A percentile compares a stretch with the other conserved stretches of the same genome.
phyloP scores from a whole-genome alignment of 2,888 invertebrate species.

The Pristionchus arcanus region DNA sequence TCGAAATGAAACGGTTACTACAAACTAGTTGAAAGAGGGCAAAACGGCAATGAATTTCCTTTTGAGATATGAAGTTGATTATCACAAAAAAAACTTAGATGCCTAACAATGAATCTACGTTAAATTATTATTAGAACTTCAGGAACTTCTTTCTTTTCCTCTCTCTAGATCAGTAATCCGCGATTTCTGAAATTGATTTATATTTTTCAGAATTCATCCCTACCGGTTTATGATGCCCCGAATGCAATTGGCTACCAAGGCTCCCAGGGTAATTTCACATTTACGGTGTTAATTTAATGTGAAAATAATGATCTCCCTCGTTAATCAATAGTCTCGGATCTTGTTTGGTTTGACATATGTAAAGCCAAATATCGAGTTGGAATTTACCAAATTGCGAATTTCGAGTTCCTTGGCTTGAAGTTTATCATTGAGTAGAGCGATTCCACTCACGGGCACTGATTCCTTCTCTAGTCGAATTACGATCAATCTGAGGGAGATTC shows the following conservation, averaged over 20 bases:
- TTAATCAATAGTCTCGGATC: too few species aligned
- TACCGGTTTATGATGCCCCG: background rate
- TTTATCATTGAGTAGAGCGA: constrained; percentile 53
- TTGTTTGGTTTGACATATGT: too few species aligned
- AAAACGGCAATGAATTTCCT: background rate
- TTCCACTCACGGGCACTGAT: constrained; percentile 38
- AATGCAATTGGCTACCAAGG: too few species aligned
- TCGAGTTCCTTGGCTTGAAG: constrained; percentile 55
- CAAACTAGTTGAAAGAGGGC: background rate
- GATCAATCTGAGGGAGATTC: background rate
- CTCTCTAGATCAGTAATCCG: constrained; percentile 41
- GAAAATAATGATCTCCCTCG: too few species aligned
- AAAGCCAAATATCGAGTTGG: background rate
- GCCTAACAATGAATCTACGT: background rate
- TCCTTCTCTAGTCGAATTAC: constrained; percentile 46
- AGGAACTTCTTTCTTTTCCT: background rate
- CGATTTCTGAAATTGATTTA: constrained; percentile 19
- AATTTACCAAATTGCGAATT: constrained; percentile 40
- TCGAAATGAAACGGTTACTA: background rate
- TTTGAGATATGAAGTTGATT: background rate
- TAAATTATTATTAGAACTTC: background rate
- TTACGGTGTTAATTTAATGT: too few species aligned
- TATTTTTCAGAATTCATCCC: background rate
- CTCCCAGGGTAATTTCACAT: too few species aligned
- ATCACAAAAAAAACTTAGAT: background rate